phyloP scores from a whole-genome alignment of 2,888 invertebrate species.

The Cyaniris semiargus region DNA sequence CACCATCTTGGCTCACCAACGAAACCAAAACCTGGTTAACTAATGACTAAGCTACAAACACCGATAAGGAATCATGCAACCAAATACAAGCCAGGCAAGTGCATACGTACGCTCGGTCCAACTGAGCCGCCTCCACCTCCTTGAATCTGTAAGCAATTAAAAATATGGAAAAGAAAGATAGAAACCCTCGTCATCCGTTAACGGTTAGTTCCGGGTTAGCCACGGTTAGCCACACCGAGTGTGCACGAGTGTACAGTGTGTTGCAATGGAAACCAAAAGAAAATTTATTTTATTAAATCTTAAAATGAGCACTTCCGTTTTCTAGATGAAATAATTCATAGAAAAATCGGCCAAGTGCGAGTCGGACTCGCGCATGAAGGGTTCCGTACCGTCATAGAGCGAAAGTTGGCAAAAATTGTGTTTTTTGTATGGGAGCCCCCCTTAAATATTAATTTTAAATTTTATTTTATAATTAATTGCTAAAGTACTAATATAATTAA shows the following conservation, averaged over 20 bases:
- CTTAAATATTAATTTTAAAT: no score
- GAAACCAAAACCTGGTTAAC: not conserved
- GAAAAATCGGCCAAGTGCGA: no score
- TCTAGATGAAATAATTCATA: not conserved
- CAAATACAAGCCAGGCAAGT: slow-evolving; percentile 56
- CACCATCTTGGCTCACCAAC: not conserved
- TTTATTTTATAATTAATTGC: no score
- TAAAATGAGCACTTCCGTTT: not conserved
- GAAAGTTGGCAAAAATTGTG: no score
- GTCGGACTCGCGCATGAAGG: no score
- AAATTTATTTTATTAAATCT: not conserved
- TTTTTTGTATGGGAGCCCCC: no score
- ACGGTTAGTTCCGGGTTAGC: slow-evolving; percentile 59
- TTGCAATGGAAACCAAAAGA: not conserved
- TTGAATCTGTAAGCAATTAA: slow-evolving; percentile 90
- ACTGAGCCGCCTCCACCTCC: slow-evolving; percentile 88
- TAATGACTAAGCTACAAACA: not conserved
- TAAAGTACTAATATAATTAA: no score
- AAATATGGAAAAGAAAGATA: slow-evolving; percentile 78
- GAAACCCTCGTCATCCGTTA: slow-evolving; percentile 57
- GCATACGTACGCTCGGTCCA: slow-evolving; percentile 91
- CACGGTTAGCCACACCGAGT: slow-evolving; percentile 53
- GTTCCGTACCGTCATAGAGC: no score
- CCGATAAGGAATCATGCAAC: slow-evolving; percentile 41
- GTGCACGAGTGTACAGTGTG: slow-evolving; percentile 63